Base-by-base conservation (phyloP, 2,888 invertebrate genomes). In the Leptothorax acervorum region DNA sequence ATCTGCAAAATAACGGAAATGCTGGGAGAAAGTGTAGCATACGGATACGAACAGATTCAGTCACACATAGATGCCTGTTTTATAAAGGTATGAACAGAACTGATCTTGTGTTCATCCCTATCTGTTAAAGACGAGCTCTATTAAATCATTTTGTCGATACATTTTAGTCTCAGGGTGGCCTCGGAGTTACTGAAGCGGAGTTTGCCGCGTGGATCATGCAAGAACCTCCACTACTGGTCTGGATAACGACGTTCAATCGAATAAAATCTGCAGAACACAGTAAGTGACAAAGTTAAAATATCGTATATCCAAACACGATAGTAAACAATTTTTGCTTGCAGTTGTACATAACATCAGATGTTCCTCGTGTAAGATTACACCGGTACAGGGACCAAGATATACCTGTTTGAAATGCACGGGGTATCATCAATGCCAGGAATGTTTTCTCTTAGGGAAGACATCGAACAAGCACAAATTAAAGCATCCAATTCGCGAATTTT, bases 31-130 rank as follows among this genome's bases (percentile, higher is more conserved):
- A 95, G 95, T 86, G 95, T 95, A 31, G 96, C 96, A 48, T 97
- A 96, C 95, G 97, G 96, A 45, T 95, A 96, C 83, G 96, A 96
- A 87, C 94, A 96, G 78, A 96, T 97, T 35, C 96, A 96, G 89
- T 95, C 96, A 23, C 97, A 97, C 88, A 96, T 98, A 78, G 97
- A 97, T 87, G 96, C 96, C 89, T 98, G 98, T 95, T 97, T 97
- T 95, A 95, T 95, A 87, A 96, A 97, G 95, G 97, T 97, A 95
- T 83, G 0, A 83, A 86, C 74, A 78, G 18, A 84, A 74, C 78
- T 55, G 12, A 88, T 63, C 70, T 78, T 85, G 28, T 78, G 48
- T 35, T 62, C 3, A 8, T 23, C 51, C 82, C 83, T 74, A 74
- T 86, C 62, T 57, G 75, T 53, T 73, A 62, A 75, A 70, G 73